phyloP scores from a whole-genome alignment of 2,888 invertebrate genomes.

The Cerastis leucographa region DNA sequence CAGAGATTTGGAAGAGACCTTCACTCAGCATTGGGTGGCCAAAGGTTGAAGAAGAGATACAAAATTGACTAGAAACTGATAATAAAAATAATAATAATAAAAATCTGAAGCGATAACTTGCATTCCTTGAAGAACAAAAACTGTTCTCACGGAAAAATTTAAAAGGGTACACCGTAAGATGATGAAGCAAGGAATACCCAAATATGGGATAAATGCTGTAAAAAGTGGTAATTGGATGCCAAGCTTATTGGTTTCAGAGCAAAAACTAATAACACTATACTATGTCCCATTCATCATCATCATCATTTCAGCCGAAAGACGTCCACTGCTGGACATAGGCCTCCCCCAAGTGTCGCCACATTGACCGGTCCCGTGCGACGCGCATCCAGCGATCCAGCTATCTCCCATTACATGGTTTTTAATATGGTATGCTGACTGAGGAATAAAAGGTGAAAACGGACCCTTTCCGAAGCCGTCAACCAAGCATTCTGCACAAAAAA shows the following conservation, averaged over 20 bases:
- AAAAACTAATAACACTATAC: constrained; percentile 52
- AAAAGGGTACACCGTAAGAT: constrained; percentile 20
- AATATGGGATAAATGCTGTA: constrained; percentile 55
- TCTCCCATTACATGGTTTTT: constrained; percentile 36
- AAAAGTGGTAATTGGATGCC: constrained; percentile 52
- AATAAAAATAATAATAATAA: too few species aligned
- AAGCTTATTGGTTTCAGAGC: constrained; percentile 55
- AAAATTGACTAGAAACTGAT: not conserved
- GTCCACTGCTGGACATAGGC: too few species aligned
- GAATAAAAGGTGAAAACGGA: not conserved
- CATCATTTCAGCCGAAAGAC: too few species aligned
- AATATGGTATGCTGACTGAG: constrained; percentile 24
- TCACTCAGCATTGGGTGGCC: too few species aligned
- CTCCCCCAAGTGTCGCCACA: too few species aligned
- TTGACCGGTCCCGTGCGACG: too few species aligned
- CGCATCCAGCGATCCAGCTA: too few species aligned
- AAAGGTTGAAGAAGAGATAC: too few species aligned
- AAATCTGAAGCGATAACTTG: not conserved
- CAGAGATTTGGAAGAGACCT: too few species aligned
- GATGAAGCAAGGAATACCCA: constrained; percentile 42
- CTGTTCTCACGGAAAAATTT: constrained; percentile 37
- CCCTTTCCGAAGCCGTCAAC: too few species aligned
- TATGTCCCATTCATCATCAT: constrained; percentile 11
- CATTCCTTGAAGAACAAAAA: constrained; percentile 12
- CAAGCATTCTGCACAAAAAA: too few species aligned